phyloP scores from a whole-genome alignment of 2,888 invertebrate genomes.

The Ganaspis brasiliensis region DNA sequence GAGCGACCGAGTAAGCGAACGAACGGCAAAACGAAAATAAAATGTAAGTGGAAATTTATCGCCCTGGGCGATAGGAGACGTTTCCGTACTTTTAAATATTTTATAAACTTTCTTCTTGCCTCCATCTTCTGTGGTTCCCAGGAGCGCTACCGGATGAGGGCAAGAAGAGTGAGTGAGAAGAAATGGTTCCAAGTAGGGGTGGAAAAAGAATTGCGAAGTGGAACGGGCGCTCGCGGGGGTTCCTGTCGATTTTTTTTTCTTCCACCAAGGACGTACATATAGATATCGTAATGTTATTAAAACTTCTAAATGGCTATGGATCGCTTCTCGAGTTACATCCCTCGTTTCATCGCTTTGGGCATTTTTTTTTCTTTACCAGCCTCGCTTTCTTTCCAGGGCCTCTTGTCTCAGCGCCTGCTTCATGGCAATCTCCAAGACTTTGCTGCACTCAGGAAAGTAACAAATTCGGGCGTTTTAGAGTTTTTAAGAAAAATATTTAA shows the following conservation, averaged over 20 bases:
- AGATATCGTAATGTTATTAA: constrained; percentile 80
- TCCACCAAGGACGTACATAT: constrained; percentile 63
- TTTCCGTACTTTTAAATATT: constrained; percentile 81
- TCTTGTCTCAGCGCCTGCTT: constrained; percentile 60
- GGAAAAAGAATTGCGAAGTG: constrained; percentile 66
- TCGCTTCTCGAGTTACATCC: constrained; percentile 72
- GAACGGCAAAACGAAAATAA: constrained; percentile 78
- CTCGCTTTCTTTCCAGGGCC: constrained; percentile 53
- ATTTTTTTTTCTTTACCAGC: constrained; percentile 66
- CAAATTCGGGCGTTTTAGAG: constrained; percentile 57
- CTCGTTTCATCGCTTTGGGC: constrained; percentile 68
- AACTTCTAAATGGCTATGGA: constrained; percentile 79
- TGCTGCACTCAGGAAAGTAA: constrained; percentile 54
- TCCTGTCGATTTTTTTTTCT: constrained; percentile 76
- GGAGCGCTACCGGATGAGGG: constrained; percentile 67
- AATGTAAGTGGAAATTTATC: constrained; percentile 81
- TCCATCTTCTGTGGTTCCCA: constrained; percentile 68
- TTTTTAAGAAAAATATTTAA: not conserved
- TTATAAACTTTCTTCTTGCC: constrained; percentile 79
- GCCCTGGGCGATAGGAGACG: constrained; percentile 80
- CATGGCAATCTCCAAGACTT: constrained; percentile 55
- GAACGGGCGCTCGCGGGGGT: constrained; percentile 67
- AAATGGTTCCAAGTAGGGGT: constrained; percentile 63
- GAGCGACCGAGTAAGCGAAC: constrained; percentile 54
- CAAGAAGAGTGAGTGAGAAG: constrained; percentile 63